Conservation (phyloP, 1,140 invertebrate genomes). For the Hydropsyche tenuis region DNA sequence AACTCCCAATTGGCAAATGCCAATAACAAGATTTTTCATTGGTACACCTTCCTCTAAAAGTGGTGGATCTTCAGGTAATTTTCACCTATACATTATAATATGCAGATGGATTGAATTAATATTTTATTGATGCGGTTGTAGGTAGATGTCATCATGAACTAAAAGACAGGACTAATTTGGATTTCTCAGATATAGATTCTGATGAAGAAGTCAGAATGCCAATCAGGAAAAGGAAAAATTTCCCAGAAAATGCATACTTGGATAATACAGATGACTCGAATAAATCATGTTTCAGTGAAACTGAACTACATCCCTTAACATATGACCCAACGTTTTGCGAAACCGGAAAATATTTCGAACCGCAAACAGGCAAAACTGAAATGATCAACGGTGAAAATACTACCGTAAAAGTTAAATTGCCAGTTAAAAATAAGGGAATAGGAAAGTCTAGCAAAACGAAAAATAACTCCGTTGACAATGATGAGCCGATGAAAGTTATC, state of each 20-base stretch:
- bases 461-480: background rate
- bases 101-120: background rate
- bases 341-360: constrained; percentile 44
- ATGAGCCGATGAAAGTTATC: background rate
- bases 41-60: background rate
- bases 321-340: constrained; percentile 38
- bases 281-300: background rate
- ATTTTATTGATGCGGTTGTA: background rate
- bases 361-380: background rate
- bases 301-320: constrained; percentile 21
- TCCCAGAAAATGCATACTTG: background rate
- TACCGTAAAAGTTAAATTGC: background rate
- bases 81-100: background rate
- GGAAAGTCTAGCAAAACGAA: constrained; percentile 33
- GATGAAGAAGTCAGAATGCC: constrained; percentile 8
- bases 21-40: constrained; percentile 62
- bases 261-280: background rate
- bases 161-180: background rate
- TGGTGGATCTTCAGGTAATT: constrained; percentile 22
- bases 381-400: background rate
- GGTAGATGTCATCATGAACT: background rate
- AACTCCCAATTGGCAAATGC: constrained; percentile 63
- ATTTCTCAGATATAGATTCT: constrained; percentile 28
- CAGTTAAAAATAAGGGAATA: constrained; percentile 41
- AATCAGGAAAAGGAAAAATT: background rate